phyloP scores from a whole-genome alignment of 2,113 vertebrate genomes.

The Eulemur rufifrons region DNA sequence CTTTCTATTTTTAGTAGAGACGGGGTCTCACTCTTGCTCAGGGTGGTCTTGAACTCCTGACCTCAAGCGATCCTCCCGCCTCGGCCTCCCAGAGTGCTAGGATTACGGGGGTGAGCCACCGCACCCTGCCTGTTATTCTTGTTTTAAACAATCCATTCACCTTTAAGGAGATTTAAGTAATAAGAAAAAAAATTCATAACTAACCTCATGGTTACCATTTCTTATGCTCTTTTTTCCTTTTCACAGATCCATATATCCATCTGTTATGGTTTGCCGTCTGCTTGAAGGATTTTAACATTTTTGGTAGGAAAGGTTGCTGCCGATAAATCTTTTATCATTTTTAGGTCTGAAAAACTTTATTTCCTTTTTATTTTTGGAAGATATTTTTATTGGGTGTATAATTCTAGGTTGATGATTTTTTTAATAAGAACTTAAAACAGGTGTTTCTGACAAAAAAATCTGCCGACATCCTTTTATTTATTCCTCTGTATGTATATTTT shows the following conservation, averaged over 20 bases:
- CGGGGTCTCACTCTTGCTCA: no score
- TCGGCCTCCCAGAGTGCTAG: no score
- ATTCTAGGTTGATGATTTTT: neutral
- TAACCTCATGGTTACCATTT: neutral
- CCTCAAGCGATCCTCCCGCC: no score
- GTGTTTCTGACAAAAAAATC: neutral
- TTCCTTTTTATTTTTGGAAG: neutral
- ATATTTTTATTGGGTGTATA: neutral
- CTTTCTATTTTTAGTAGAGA: no score
- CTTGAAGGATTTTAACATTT: neutral
- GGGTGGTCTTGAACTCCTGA: no score
- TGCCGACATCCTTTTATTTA: neutral
- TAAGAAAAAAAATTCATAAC: neutral
- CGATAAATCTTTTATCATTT: neutral
- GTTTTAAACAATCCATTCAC: neutral
- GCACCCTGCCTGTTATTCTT: neutral
- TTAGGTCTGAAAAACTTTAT: neutral
- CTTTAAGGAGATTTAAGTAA: neutral
- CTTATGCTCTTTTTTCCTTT: neutral
- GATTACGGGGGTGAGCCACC: no score
- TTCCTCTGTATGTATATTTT: neutral
- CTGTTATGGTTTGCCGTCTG: neutral
- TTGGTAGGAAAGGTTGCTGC: neutral
- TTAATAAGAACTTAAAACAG: neutral
- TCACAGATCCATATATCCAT: neutral